Percentiles rank a stretch among this genome's conserved stretches.
Evolutionary conservation across 92 coral and sea anemone species (phyloP).

Genomic region (Muricea muricata): DNA sequence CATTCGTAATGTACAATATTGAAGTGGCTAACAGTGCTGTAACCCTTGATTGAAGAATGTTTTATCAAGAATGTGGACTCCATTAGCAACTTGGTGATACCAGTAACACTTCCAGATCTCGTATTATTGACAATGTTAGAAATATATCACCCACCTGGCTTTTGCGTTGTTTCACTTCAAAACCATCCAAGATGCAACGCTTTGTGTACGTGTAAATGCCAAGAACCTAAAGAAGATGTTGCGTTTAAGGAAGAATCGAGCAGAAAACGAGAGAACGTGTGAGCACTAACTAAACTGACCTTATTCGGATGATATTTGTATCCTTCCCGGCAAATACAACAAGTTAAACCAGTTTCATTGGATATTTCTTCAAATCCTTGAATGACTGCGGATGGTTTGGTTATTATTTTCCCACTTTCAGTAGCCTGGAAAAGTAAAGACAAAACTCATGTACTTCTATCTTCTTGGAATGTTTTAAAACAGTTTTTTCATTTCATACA

Average conservation of each 20-base stretch:
- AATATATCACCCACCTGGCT: slow-evolving; percentile 70
- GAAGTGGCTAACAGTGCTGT: slow-evolving; percentile 95
- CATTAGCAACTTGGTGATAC: too few species aligned
- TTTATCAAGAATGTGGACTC: too few species aligned
- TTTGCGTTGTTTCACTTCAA: slow-evolving; percentile 92
- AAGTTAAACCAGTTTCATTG: slow-evolving; percentile 92
- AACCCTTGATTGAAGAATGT: slow-evolving; percentile 60
- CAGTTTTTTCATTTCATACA: too few species aligned
- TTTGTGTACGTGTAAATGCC: slow-evolving; percentile 98
- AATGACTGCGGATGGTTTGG: slow-evolving; percentile 81
- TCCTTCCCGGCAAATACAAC: slow-evolving; percentile 98
- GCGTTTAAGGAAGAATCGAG: neutral
- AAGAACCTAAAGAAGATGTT: slow-evolving; percentile 72
- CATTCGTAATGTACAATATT: slow-evolving; percentile 98
- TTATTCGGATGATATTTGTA: slow-evolving; percentile 94
- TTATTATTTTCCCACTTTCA: slow-evolving; percentile 88
- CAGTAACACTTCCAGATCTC: neutral
- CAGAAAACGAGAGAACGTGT: too few species aligned
- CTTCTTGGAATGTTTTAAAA: too few species aligned
- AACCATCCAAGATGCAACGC: slow-evolving; percentile 87
- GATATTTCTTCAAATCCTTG: slow-evolving; percentile 95
- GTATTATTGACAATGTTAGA: neutral
- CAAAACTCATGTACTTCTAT: too few species aligned
- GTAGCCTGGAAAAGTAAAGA: slow-evolving; percentile 67
- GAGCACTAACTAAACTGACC: too few species aligned